phyloP scores from a whole-genome alignment of 1,140 invertebrate species.

The Trachymyrmex septentrionalis region DNA sequence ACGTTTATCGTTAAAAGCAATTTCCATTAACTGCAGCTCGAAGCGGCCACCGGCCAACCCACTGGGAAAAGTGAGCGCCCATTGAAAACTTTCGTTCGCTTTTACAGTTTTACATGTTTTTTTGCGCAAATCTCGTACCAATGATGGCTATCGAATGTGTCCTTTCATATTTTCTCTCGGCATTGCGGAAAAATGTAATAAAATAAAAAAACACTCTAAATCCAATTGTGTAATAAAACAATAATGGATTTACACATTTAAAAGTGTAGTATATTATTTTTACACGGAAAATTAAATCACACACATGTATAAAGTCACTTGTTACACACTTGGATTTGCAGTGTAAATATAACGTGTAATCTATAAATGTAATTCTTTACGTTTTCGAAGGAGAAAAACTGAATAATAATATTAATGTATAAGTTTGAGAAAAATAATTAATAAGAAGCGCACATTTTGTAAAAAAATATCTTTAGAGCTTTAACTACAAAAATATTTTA shows the following conservation, averaged over 20 bases:
- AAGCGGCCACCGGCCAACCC: background rate
- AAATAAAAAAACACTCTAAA: background rate
- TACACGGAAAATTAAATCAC: no score
- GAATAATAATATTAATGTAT: background rate
- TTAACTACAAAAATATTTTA: background rate
- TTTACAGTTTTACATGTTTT: slow-evolving; percentile 32
- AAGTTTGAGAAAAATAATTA: background rate
- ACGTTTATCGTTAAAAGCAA: slow-evolving; percentile 57
- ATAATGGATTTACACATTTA: no score
- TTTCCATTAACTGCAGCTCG: slow-evolving; percentile 57
- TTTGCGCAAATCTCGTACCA: slow-evolving; percentile 36
- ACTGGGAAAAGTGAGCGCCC: slow-evolving; percentile 18
- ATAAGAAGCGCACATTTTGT: background rate
- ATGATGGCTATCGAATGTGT: background rate
- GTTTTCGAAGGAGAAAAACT: background rate
- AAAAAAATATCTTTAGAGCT: background rate
- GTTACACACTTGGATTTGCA: no score
- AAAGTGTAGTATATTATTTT: no score
- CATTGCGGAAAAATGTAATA: background rate
- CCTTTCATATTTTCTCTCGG: background rate
- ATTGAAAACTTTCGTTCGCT: slow-evolving; percentile 40
- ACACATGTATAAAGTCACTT: no score
- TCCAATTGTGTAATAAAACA: no score
- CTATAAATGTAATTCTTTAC: background rate
- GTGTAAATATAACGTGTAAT: background rate